Conservation (phyloP, 2,113 vertebrate species). For the Callipepla squamata region DNA sequence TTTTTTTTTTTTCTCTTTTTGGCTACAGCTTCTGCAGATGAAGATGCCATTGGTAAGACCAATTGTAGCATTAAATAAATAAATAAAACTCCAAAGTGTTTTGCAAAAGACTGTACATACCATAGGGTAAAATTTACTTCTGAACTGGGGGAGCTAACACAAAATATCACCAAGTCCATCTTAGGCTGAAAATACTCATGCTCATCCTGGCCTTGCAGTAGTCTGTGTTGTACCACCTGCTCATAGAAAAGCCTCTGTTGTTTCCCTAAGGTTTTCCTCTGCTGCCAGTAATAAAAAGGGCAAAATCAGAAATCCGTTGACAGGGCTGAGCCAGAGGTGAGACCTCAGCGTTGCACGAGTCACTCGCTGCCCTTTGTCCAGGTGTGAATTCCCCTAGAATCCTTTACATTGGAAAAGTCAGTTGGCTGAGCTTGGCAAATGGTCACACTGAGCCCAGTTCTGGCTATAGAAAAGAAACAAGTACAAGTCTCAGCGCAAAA, state of each 20-base stretch:
- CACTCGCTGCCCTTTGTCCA: neutral
- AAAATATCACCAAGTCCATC: neutral
- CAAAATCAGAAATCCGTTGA: neutral
- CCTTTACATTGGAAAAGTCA: neutral
- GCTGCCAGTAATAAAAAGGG: neutral
- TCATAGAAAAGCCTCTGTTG: accelerated
- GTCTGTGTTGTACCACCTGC: neutral
- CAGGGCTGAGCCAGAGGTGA: neutral
- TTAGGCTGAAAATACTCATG: neutral
- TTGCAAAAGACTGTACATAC: slow-evolving; percentile 52
- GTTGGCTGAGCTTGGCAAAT: slow-evolving; percentile 62
- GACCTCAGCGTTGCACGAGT: neutral
- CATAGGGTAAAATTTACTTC: slow-evolving; percentile 23
- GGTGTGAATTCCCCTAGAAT: neutral
- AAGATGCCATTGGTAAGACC: slow-evolving; percentile 1
- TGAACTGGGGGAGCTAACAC: slow-evolving; percentile 10
- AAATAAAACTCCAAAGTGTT: slow-evolving; percentile 20
- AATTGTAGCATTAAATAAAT: slow-evolving; percentile 39
- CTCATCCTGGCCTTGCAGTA: neutral
- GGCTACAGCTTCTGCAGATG: slow-evolving; percentile 78
- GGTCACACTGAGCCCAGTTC: slow-evolving; percentile 67
- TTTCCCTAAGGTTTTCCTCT: neutral
- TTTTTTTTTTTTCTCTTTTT: slow-evolving; percentile 73
- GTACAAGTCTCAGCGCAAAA: slow-evolving; percentile 69
- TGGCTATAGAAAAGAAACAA: slow-evolving; percentile 63